Evolutionary conservation across 1,140 invertebrate species (phyloP).

Genomic region (Drosophila malerkotliana): DNA sequence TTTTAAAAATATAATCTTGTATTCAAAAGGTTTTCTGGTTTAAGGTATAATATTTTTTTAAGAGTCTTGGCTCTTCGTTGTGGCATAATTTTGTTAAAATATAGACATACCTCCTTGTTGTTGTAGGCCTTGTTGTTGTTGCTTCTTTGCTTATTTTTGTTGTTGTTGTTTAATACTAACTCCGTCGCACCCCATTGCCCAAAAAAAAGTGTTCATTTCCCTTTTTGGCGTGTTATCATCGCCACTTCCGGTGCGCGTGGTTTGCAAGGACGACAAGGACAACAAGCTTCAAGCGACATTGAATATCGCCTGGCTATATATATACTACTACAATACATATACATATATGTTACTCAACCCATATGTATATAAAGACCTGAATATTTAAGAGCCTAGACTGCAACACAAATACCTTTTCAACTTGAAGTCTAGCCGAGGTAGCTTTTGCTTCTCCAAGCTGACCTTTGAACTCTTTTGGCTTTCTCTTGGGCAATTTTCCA

Average conservation of each 20-base stretch:
- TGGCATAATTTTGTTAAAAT: neutral
- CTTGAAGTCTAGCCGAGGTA: neutral
- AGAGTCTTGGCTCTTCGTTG: neutral
- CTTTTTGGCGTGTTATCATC: constrained; percentile 73
- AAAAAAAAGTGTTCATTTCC: constrained; percentile 76
- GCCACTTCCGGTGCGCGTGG: constrained; percentile 62
- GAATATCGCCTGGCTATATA: constrained; percentile 12
- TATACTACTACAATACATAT: neutral
- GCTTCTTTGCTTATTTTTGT: neutral
- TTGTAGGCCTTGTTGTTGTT: neutral
- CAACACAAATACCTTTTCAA: constrained; percentile 9
- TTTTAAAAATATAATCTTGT: no score
- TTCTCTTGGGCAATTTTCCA: constrained; percentile 7
- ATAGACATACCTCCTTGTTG: neutral
- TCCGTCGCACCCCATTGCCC: constrained; percentile 49
- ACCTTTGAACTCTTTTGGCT: constrained; percentile 2
- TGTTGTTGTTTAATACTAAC: constrained; percentile 48
- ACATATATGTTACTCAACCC: neutral
- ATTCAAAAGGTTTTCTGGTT: no score
- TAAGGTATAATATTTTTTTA: no score
- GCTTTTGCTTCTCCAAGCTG: neutral
- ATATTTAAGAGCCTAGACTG: constrained; percentile 10
- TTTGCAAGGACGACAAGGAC: constrained; percentile 7
- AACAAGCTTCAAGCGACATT: constrained; percentile 44
- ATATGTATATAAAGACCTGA: neutral